phyloP scores from a whole-genome alignment of 2,113 vertebrate species.

The Ciconia stormi region DNA sequence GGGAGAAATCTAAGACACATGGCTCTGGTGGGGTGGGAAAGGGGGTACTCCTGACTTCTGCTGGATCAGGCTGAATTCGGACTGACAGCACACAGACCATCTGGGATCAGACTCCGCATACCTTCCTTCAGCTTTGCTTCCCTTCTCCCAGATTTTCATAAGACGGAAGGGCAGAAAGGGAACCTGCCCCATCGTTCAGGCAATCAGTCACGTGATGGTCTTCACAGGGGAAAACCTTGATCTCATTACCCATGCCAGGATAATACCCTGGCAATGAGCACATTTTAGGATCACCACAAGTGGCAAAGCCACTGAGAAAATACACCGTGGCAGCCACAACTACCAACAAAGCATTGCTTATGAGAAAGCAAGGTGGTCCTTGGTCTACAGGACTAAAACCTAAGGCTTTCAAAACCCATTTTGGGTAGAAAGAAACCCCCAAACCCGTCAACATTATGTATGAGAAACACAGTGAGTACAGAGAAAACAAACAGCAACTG shows the following conservation, averaged over 20 bases:
- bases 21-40: not conserved
- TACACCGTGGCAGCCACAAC: not conserved
- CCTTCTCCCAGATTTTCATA: not conserved
- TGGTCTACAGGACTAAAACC: not conserved
- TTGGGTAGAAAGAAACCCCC: not conserved
- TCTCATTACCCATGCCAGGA: not conserved
- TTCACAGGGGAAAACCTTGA: not conserved
- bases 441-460: not conserved
- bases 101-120: not conserved
- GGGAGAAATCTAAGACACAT: not conserved
- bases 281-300: not conserved
- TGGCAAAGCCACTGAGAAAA: not conserved
- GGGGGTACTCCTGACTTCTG: not conserved
- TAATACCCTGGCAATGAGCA: not conserved
- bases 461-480: not conserved
- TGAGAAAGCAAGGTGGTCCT: not conserved
- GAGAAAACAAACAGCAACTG: not conserved
- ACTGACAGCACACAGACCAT: not conserved
- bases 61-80: not conserved
- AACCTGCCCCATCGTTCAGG: not conserved
- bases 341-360: not conserved
- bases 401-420: not conserved
- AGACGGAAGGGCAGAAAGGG: not conserved
- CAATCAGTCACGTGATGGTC: fast-evolving
- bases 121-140: not conserved